Evolutionary conservation across 2,888 invertebrate genomes (phyloP).

Genomic region (Rotaria macrura): DNA sequence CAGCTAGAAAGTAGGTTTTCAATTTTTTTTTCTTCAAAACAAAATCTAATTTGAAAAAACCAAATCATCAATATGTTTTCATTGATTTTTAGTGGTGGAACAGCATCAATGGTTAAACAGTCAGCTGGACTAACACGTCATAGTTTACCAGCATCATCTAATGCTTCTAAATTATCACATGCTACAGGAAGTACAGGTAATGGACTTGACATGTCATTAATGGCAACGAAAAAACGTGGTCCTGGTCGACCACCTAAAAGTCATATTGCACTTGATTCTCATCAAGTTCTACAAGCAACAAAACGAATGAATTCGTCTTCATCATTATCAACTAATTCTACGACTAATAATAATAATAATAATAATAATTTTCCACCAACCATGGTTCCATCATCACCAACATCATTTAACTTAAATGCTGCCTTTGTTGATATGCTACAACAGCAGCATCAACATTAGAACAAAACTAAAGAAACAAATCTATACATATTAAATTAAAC

Average conservation of each 20-base stretch:
- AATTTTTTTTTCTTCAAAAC: too few relatives aligned
- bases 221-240: not conserved
- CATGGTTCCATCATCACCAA: not conserved
- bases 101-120: not conserved
- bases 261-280: not conserved
- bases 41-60: too few relatives aligned
- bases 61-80: too few relatives aligned
- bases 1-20: not conserved
- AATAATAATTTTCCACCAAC: not conserved
- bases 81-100: not conserved
- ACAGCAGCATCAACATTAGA: not conserved
- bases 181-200: not conserved
- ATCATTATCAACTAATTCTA: not conserved
- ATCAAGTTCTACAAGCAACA: not conserved
- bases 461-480: too few relatives aligned
- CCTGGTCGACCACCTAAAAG: not conserved
- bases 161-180: not conserved
- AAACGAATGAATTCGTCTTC: not conserved
- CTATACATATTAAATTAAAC: too few relatives aligned
- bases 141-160: not conserved
- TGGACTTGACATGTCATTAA: not conserved
- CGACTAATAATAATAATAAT: not conserved
- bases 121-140: not conserved
- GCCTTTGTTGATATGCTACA: not conserved
- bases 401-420: not conserved